Evolutionary conservation across 2,113 vertebrate species (phyloP).

Genomic region (Blennius ocellaris): DNA sequence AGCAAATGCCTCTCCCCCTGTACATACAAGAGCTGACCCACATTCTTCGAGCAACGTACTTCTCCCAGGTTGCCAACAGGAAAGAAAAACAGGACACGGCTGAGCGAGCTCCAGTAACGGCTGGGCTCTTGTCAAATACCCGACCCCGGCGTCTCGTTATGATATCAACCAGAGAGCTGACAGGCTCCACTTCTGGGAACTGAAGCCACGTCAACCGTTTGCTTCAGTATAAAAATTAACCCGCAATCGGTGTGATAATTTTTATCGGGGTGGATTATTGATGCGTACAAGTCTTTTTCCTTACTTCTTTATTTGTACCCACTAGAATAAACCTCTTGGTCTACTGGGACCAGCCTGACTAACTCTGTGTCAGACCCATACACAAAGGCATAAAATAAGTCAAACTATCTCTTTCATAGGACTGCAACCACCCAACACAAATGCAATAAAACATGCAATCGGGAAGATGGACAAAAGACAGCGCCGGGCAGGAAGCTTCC

Average conservation of each 20-base stretch:
- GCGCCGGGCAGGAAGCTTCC: not conserved
- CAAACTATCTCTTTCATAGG: conserved; percentile 26
- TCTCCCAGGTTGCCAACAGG: conserved; percentile 45
- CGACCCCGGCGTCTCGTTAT: conserved; percentile 10
- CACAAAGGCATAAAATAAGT: conserved; percentile 40
- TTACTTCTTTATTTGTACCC: not conserved
- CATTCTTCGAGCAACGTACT: conserved; percentile 67
- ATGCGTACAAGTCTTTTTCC: conserved; percentile 17
- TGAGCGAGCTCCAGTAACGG: conserved; percentile 15
- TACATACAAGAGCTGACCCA: conserved; percentile 73
- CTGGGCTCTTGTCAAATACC: conserved; percentile 26
- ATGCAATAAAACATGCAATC: not conserved
- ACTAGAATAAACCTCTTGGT: conserved; percentile 57
- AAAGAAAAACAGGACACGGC: conserved; percentile 54
- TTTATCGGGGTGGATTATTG: conserved; percentile 2
- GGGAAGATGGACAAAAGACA: not conserved
- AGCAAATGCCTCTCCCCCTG: conserved; percentile 51
- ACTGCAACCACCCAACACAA: conserved; percentile 11
- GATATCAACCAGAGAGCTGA: conserved; percentile 8
- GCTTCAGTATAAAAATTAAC: not conserved
- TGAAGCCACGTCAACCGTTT: not conserved
- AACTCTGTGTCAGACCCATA: conserved; percentile 39
- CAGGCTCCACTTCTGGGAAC: not conserved
- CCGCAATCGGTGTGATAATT: not conserved
- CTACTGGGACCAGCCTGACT: conserved; percentile 38